Percentiles rank a stretch among this genome's conserved stretches.
Conservation (phyloP, 2,113 vertebrate genomes). For the Lepus americanus region DNA sequence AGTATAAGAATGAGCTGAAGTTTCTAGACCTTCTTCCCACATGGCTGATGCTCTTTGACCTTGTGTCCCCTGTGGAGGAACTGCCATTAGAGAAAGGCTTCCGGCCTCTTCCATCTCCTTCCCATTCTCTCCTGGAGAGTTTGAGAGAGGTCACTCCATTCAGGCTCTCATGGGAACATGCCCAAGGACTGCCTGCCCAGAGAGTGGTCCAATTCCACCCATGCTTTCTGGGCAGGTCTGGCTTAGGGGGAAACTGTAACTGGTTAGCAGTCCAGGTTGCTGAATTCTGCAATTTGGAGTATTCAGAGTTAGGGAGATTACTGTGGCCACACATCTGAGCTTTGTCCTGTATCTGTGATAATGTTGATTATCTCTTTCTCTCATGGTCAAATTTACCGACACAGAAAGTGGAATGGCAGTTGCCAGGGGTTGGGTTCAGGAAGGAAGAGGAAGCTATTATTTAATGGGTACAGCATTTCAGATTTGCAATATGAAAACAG, state of each 20-base stretch:
- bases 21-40: neutral
- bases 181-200: neutral
- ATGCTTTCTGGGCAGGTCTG: neutral
- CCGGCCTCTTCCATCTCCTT: neutral
- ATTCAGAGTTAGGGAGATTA: neutral
- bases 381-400: neutral
- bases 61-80: neutral
- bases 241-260: too few relatives aligned
- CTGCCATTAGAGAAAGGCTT: neutral
- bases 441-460: neutral
- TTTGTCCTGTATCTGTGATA: neutral
- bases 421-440: neutral
- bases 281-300: neutral
- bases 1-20: neutral
- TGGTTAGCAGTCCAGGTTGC: neutral
- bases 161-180: neutral
- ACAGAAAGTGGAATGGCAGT: neutral
- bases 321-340: neutral
- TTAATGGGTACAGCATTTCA: neutral
- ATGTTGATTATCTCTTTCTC: neutral
- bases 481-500: neutral
- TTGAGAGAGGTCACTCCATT: neutral
- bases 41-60: neutral
- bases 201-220: accelerated
- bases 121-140: neutral